A percentile compares a stretch with the other conserved stretches of the same genome.
These are phyloP conservation scores for Entomobrya multifasciata DNA, from an alignment of 2,888 invertebrate genomes.

Conservation along the genomic window DNA sequence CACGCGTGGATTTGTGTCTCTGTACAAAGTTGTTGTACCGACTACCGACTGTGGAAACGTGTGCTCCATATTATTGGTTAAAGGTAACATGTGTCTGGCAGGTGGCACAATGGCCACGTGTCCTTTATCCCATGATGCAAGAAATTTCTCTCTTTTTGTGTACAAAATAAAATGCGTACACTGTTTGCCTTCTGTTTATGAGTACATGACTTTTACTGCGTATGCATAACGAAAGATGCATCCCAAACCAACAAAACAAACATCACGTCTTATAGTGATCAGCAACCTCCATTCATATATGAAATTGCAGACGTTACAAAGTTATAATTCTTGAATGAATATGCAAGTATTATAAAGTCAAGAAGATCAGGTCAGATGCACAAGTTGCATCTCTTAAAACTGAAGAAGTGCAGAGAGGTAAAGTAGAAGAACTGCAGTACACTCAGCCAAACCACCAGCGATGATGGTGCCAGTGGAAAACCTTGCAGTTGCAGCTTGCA, in stretches of 20 bases:
- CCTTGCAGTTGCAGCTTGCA: conserved; percentile 49
- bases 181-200: conserved; percentile 30
- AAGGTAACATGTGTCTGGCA: conserved; percentile 79
- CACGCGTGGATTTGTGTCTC: background rate
- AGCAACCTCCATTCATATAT: conserved; percentile 34
- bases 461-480: background rate
- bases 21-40: conserved; percentile 16
- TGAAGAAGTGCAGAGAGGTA: background rate
- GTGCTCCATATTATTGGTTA: conserved; percentile 65
- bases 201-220: conserved; percentile 19
- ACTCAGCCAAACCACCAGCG: background rate
- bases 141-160: background rate
- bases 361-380: conserved; percentile 61
- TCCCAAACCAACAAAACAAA: conserved; percentile 27
- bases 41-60: conserved; percentile 48
- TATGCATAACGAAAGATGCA: conserved; percentile 16
- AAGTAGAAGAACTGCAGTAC: background rate
- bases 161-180: conserved; percentile 33
- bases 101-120: conserved; percentile 79
- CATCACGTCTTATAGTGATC: conserved; percentile 14
- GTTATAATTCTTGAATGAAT: no score
- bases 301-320: no score
- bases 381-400: conserved; percentile 27
- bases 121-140: conserved; percentile 74
- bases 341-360: no score